A percentile compares a stretch with the other conserved stretches of the same genome.
phyloP scores from a whole-genome alignment of 2,797 vertebrate species.

The Argya squamiceps region DNA sequence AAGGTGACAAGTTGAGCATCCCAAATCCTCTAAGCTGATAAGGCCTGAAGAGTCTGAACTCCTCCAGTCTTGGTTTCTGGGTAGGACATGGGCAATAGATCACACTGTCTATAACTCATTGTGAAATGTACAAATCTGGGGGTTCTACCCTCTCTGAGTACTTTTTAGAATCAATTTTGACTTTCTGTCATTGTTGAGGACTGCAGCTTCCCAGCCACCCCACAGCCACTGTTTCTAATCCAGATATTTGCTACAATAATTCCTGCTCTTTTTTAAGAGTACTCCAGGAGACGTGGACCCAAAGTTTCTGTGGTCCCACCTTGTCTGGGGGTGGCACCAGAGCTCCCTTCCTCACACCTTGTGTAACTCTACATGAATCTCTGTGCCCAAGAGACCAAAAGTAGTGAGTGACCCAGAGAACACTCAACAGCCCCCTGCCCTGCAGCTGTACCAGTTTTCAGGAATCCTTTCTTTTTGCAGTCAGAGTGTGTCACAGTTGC shows the following conservation, averaged over 20 bases:
- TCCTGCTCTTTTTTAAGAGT: not conserved
- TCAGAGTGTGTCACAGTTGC: fast-evolving
- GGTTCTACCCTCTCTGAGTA: not conserved
- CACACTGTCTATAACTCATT: not conserved
- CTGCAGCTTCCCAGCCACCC: not conserved
- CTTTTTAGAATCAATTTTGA: not conserved
- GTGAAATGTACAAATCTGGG: not conserved
- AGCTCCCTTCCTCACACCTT: not conserved
- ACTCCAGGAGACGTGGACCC: not conserved
- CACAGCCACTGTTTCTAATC: not conserved
- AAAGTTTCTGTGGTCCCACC: not conserved
- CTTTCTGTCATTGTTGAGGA: fast-evolving
- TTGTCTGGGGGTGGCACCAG: not conserved
- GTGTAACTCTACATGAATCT: not conserved
- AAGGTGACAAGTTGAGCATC: not conserved
- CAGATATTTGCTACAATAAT: not conserved
- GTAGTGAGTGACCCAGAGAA: not conserved
- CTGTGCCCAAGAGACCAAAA: not conserved
- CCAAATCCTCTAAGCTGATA: not conserved
- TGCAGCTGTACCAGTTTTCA: not conserved
- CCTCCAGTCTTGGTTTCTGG: not conserved
- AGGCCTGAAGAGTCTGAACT: not conserved
- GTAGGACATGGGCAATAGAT: fast-evolving
- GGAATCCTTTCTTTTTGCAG: not conserved
- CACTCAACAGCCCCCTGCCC: not conserved